Conservation (phyloP, 2,888 invertebrate genomes). For the Lycaena phlaeas region DNA sequence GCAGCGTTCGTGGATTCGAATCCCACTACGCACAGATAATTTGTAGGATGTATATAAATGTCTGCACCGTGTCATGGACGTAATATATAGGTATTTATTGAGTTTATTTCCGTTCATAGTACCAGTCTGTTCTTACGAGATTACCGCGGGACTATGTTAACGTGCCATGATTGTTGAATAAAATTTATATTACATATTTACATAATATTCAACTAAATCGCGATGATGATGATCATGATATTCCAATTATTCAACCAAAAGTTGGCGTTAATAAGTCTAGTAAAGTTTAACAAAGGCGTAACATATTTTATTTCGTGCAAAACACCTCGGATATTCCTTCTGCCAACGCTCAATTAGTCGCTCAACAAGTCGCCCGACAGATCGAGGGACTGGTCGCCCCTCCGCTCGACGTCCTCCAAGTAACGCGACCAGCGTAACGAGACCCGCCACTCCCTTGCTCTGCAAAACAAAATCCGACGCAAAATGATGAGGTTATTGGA, state of each 20-base stretch:
- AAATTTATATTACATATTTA: too few species aligned
- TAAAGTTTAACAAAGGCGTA: slow-evolving; percentile 40
- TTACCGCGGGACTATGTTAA: too few species aligned
- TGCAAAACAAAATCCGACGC: slow-evolving; percentile 15
- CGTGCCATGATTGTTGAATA: too few species aligned
- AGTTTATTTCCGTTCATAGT: too few species aligned
- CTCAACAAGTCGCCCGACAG: slow-evolving; percentile 30
- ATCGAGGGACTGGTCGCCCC: slow-evolving; percentile 31
- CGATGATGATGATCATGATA: slow-evolving; percentile 3
- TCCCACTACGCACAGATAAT: too few species aligned
- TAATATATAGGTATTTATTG: too few species aligned
- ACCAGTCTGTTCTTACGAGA: too few species aligned
- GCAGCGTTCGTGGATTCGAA: too few species aligned
- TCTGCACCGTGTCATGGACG: too few species aligned
- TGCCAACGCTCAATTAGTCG: slow-evolving; percentile 36
- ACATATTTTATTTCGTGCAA: slow-evolving; percentile 59
- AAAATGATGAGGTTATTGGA: slow-evolving; percentile 17
- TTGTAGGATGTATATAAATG: too few species aligned
- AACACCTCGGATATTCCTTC: slow-evolving; percentile 43
- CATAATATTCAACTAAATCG: too few species aligned
- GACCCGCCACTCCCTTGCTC: slow-evolving; percentile 28
- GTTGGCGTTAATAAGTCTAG: slow-evolving; percentile 20
- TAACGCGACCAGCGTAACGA: slow-evolving; percentile 28
- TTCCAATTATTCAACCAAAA: slow-evolving; percentile 6
- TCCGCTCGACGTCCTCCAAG: slow-evolving; percentile 31